Evolutionary conservation across 2,113 vertebrate species (phyloP).

Genomic region (Eublepharis macularius): DNA sequence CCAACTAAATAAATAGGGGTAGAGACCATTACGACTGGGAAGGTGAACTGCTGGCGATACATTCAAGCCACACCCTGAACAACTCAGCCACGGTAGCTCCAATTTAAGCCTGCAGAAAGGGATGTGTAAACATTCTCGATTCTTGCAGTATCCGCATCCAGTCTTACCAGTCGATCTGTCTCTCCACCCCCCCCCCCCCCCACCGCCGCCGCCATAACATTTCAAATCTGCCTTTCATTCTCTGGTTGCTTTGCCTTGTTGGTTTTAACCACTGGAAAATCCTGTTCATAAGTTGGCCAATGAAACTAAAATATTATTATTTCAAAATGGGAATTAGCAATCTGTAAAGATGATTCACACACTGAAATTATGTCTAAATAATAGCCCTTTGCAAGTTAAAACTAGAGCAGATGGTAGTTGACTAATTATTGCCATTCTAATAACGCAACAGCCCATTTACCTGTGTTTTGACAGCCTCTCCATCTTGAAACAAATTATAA

Average conservation of each 20-base stretch:
- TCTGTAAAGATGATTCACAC: background rate
- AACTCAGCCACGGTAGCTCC: too few relatives aligned
- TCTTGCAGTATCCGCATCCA: background rate
- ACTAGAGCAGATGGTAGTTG: background rate
- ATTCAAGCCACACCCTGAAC: too few relatives aligned
- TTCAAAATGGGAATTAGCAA: conserved; percentile 12
- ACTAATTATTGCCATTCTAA: background rate
- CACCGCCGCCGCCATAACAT: background rate
- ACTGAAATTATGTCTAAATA: background rate
- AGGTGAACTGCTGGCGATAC: too few relatives aligned
- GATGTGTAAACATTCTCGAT: too few relatives aligned
- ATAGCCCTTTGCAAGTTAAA: conserved; percentile 6
- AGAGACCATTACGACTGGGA: too few relatives aligned
- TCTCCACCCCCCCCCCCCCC: background rate
- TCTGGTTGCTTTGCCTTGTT: background rate
- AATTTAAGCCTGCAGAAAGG: too few relatives aligned
- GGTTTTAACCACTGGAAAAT: background rate
- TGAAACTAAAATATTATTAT: background rate
- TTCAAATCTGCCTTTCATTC: background rate
- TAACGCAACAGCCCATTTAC: background rate
- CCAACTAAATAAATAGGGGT: too few relatives aligned
- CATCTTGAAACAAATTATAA: background rate
- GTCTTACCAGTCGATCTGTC: conserved; percentile 3
- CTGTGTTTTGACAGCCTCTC: background rate
- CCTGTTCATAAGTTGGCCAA: background rate